Evolutionary conservation across 2,113 vertebrate species (phyloP).

Genomic region (Larimichthys polyactis): DNA sequence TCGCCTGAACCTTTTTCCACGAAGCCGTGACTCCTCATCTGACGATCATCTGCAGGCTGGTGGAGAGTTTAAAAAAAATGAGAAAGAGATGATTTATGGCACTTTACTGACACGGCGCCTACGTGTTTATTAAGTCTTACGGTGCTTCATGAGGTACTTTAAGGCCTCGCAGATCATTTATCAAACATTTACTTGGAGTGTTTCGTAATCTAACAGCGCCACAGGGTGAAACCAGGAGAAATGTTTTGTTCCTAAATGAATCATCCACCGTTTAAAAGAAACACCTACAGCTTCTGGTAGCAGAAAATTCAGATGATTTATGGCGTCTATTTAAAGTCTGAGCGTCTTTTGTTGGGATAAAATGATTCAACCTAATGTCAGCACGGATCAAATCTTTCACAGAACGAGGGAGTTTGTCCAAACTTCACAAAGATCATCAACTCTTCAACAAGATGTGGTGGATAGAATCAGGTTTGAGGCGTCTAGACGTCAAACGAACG

Average conservation of each 20-base stretch:
- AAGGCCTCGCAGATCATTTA: background rate
- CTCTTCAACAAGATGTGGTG: background rate
- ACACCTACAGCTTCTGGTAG: background rate
- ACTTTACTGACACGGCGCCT: background rate
- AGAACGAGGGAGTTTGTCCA: background rate
- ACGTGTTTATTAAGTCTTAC: background rate
- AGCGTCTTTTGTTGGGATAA: background rate
- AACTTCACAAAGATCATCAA: background rate
- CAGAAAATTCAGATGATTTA: slow-evolving; percentile 37
- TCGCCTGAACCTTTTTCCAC: background rate
- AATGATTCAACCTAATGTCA: background rate
- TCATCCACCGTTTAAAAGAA: slow-evolving; percentile 7
- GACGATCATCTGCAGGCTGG: slow-evolving; percentile 19
- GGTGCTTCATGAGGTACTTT: background rate
- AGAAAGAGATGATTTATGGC: background rate
- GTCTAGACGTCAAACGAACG: no score
- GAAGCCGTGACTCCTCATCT: background rate
- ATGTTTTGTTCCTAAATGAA: slow-evolving; percentile 22
- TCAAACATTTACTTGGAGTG: background rate
- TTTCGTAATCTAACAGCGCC: background rate
- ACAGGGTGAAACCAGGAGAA: slow-evolving; percentile 3
- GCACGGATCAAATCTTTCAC: background rate
- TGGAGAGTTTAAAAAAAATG: background rate
- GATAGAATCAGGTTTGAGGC: background rate
- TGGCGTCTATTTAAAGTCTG: slow-evolving; percentile 27